Base-by-base conservation (phyloP, 1,140 invertebrate species). In the Ditylenchus dipsaci region DNA sequence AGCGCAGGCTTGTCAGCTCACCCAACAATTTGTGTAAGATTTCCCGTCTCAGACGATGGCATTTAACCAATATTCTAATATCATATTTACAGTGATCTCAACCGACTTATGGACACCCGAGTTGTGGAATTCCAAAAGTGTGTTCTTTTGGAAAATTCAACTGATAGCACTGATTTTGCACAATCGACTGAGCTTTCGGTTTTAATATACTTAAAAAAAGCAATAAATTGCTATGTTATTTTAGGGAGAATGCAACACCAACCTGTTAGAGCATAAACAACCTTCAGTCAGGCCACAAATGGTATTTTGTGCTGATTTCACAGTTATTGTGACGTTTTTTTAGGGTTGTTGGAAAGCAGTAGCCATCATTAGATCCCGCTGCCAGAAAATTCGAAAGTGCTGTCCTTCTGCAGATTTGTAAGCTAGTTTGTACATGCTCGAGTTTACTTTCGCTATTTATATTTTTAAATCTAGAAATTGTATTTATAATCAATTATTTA, bases 281-380 rank as follows among this genome's bases (percentile, higher is more conserved):
- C 49, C 15, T 21, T 26, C 15, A 26, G 49, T 53, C 3, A 19
- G 15, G 8, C 49, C 49, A 17, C 3, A 53, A 53, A 53, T 53
- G 49, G 33, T 38, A 38, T 38, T 38, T 3, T 38, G 3, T 5
- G 11, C 33, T 38, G 33, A 5, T 38, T 38, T 38, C 11, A 38
- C 11, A 38, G 11, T 38, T 3, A 5, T 38, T 38, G 33, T 38
- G 33, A 38, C 11, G 33, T 38, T 38, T n/a, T n/a, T 38, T 38
- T 3, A 38, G 33, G 64, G 64, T n/a, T 66, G 64, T 49, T 66
- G 64, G 64, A 23, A 45, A 19, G 53, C 64, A 0, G 23, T 66
- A 33, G 64, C 64, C 49, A 33, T 53, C 13, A 33, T 66, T 21
- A 19, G 64, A 21, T 33, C 38, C 33, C 43, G 29, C 27, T 66